These are phyloP conservation scores for Euzetes globulus DNA, from an alignment of 2,888 invertebrate genomes.

Conservation along the genomic window DNA sequence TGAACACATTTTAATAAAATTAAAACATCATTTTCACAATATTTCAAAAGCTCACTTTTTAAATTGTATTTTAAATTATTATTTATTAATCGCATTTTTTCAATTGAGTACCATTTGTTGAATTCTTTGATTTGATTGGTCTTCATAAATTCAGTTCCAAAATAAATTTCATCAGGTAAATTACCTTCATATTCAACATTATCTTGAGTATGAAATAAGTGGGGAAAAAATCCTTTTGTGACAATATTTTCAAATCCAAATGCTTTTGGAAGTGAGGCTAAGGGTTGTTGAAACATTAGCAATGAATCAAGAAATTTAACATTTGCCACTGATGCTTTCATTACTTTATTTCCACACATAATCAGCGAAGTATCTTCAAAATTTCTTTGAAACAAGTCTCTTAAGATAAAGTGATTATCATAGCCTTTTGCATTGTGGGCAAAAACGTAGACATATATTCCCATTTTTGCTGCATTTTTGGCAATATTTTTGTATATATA, in stretches of 20 bases:
- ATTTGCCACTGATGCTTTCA: constrained; percentile 16
- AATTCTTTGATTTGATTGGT: background rate
- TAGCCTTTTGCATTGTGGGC: constrained; percentile 34
- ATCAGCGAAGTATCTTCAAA: background rate
- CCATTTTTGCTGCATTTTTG: background rate
- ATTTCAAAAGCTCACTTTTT: constrained; percentile 17
- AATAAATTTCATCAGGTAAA: background rate
- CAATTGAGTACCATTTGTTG: background rate
- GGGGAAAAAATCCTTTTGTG: constrained; percentile 26
- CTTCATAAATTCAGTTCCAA: constrained; percentile 12
- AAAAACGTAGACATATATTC: background rate
- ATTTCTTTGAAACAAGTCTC: constrained; percentile 27
- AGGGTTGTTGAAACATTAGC: constrained; percentile 22
- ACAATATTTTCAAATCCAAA: constrained; percentile 19
- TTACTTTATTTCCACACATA: constrained; percentile 26
- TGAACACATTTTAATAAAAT: constrained; percentile 6
- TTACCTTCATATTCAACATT: background rate
- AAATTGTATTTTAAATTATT: background rate
- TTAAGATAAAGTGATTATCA: constrained; percentile 31
- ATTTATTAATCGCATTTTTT: background rate
- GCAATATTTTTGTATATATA: constrained; percentile 52
- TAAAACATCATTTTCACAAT: constrained; percentile 34
- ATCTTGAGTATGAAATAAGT: constrained; percentile 2
- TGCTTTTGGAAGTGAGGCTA: constrained; percentile 24
- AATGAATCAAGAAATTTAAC: constrained; percentile 30